phyloP scores from a whole-genome alignment of 2,113 vertebrate genomes.

The Anser brachyrhynchus region DNA sequence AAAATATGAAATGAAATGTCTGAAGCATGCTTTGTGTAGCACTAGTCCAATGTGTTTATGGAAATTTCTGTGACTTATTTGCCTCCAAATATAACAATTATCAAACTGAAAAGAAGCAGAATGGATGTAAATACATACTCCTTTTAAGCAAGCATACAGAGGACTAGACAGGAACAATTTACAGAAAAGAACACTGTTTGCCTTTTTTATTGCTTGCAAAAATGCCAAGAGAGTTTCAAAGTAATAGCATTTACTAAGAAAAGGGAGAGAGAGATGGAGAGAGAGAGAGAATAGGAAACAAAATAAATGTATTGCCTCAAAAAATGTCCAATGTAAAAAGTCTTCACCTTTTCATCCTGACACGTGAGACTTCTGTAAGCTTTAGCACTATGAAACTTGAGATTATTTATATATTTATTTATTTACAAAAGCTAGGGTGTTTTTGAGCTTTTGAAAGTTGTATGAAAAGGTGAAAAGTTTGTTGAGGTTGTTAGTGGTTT shows the following conservation, averaged over 20 bases:
- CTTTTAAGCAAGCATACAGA: conserved; percentile 4
- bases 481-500: neutral
- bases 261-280: neutral
- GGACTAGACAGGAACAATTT: conserved; percentile 12
- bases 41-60: neutral
- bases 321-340: conserved; percentile 33
- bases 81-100: conserved; percentile 29
- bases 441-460: neutral
- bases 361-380: neutral
- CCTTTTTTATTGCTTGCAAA: conserved; percentile 42
- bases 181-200: conserved; percentile 32
- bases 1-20: neutral
- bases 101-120: conserved; percentile 12
- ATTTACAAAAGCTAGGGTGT: accelerated
- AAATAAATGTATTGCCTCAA: conserved; percentile 7
- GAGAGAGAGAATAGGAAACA: neutral
- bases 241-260: neutral
- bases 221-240: conserved; percentile 31
- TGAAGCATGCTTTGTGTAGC: neutral
- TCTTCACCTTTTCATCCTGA: conserved; percentile 6
- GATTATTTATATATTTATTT: neutral
- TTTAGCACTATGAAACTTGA: neutral
- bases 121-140: neutral
- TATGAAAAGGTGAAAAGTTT: neutral
- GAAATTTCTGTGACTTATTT: conserved; percentile 26